A percentile compares a stretch with the other conserved stretches of the same genome.
phyloP scores from a whole-genome alignment of 2,113 vertebrate species.

The Phalacrocorax aristotelis region DNA sequence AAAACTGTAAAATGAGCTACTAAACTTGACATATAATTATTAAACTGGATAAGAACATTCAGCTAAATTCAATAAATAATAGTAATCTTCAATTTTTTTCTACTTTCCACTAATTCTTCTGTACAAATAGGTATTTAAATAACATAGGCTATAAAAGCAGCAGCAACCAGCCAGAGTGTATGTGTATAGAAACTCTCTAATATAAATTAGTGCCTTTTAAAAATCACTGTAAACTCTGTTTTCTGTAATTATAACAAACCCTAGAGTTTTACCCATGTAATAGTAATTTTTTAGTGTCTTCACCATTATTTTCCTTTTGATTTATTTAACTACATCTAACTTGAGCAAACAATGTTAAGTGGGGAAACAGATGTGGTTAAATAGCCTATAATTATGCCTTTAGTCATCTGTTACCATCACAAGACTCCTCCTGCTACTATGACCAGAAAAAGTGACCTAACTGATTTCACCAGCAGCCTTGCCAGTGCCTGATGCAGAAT shows the following conservation, averaged over 20 bases:
- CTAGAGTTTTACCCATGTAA: slow-evolving; percentile 75
- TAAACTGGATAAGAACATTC: not conserved
- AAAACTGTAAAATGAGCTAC: slow-evolving; percentile 4
- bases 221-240: slow-evolving; percentile 73
- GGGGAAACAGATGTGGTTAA: slow-evolving; percentile 80
- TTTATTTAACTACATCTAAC: slow-evolving; percentile 81
- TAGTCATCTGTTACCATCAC: slow-evolving; percentile 79
- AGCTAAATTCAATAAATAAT: slow-evolving; percentile 27
- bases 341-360: slow-evolving; percentile 84
- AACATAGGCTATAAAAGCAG: slow-evolving; percentile 38
- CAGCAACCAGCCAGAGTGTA: slow-evolving; percentile 45
- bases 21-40: slow-evolving; percentile 21
- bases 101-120: not conserved
- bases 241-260: slow-evolving; percentile 79
- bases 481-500: slow-evolving; percentile 77
- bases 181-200: slow-evolving; percentile 72
- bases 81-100: not conserved
- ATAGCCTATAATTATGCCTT: slow-evolving; percentile 82
- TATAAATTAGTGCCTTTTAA: slow-evolving; percentile 79
- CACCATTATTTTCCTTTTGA: slow-evolving; percentile 78
- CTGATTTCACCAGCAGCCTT: slow-evolving; percentile 79
- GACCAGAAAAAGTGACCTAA: slow-evolving; percentile 82
- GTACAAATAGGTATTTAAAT: slow-evolving; percentile 65
- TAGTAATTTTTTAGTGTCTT: slow-evolving; percentile 77
- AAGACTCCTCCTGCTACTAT: slow-evolving; percentile 76